These are phyloP conservation scores for Pteronura brasiliensis DNA, from an alignment of 2,113 vertebrate species.

Conservation along the genomic window DNA sequence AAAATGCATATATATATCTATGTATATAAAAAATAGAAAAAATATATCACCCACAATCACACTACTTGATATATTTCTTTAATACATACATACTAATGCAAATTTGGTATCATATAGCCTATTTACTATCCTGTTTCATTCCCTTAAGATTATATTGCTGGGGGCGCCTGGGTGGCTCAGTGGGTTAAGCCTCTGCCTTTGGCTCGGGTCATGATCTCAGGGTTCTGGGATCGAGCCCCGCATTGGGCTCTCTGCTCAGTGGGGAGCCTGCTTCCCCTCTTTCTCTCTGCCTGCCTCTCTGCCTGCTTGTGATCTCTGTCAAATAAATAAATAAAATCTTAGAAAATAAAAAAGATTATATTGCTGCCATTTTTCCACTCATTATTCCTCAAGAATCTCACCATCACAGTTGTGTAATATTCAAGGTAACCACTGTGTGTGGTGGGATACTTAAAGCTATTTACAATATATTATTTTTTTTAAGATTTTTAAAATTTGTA, in stretches of 20 bases:
- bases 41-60: not conserved
- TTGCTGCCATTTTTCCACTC: not conserved
- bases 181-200: no score
- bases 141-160: not conserved
- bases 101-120: not conserved
- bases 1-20: not conserved
- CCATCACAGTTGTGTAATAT: not conserved
- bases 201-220: no score
- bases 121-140: not conserved
- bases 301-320: no score
- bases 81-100: not conserved
- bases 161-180: no score
- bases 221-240: no score
- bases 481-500: not conserved
- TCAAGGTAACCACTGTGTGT: not conserved
- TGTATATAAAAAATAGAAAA: not conserved
- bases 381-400: not conserved
- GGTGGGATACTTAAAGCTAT: not conserved
- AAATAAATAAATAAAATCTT: no score
- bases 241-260: no score
- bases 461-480: not conserved
- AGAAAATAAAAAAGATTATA: not conserved
- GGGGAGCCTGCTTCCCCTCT: no score
- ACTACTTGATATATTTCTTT: not conserved
- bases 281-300: no score